These are phyloP conservation scores for Phymorhynchus buccinoides DNA, from an alignment of 1,140 invertebrate species.

Conservation along the genomic window DNA sequence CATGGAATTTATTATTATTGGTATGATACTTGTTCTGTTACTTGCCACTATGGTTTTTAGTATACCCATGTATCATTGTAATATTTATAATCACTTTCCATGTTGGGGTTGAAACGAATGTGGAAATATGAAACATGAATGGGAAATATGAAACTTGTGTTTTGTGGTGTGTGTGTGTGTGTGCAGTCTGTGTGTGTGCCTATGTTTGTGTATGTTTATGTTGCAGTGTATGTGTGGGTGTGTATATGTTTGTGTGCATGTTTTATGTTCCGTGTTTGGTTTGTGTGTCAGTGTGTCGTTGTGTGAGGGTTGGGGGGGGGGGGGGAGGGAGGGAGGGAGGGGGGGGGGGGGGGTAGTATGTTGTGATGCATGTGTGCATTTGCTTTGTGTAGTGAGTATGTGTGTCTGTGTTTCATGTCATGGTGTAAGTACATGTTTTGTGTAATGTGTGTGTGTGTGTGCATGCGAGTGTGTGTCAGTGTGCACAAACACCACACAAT, in stretches of 20 bases:
- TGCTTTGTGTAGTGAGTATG: background rate
- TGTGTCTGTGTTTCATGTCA: background rate
- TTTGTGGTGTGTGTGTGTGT: conserved; percentile 24
- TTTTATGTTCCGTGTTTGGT: background rate
- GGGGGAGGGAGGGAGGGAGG: background rate
- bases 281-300: background rate
- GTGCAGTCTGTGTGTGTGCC: conserved; percentile 9
- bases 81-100: no score
- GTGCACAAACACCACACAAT: no score
- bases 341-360: background rate
- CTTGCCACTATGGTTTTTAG: background rate
- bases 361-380: background rate
- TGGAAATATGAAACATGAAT: no score
- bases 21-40: no score
- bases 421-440: background rate
- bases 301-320: background rate
- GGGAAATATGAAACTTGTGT: no score
- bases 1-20: no score
- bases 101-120: no score
- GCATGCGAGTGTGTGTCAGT: background rate
- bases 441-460: background rate
- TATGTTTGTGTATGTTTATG: background rate
- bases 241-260: background rate
- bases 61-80: background rate
- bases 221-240: background rate